Evolutionary conservation across 64 coral and sea anemone species (phyloP), one percentile per base, ranked within the genome.

Genomic region (Montipora cactus): DNA sequence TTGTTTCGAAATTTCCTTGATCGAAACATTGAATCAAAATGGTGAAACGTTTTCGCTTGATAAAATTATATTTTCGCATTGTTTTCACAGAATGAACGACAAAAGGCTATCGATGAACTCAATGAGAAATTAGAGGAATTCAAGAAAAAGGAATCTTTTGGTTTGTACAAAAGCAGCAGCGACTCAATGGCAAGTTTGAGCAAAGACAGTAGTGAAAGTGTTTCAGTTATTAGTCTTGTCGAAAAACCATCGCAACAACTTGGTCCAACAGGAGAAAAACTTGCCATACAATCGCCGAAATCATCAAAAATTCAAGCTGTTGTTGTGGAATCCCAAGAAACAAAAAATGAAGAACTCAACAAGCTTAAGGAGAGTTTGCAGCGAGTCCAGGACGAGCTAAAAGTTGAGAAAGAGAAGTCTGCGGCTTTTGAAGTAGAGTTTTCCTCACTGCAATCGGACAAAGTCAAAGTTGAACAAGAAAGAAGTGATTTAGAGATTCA

Each of bases 381-480:
- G 83, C 79, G 88, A 83, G 51, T 21, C 4, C 75, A 87, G 19
- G 91, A 95, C 22, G 83, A 94, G 67, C n/a, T 98, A 44, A 61
- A 89, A 67, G 78, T 94, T 5, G 96, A 98, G 23, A 89, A 75
- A 22, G 96, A 95, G 69, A 98, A 89, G 58, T 80, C 45, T 1
- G 9, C 62, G 0, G 88, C 94, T 50, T 87, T 89, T 13, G 96
- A 98, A 62, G 23, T 74, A 85, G 62, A 84, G 61, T 76, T 99
- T 23, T 37, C 78, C 46, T 76, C 51, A 74, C 19, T 87, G 5
- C 90, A 89, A 28, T 75, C 88, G 3, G 92, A 99, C 44, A 96
- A 91, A 50, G 79, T 92, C 22, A 77, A 71, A 67, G 50, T 94
- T 74, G 92, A 96, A 59, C 98, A 99, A 90, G 95, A 95, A 90